phyloP scores from a whole-genome alignment of 1,140 invertebrate species.

The Penaeus indicus region DNA sequence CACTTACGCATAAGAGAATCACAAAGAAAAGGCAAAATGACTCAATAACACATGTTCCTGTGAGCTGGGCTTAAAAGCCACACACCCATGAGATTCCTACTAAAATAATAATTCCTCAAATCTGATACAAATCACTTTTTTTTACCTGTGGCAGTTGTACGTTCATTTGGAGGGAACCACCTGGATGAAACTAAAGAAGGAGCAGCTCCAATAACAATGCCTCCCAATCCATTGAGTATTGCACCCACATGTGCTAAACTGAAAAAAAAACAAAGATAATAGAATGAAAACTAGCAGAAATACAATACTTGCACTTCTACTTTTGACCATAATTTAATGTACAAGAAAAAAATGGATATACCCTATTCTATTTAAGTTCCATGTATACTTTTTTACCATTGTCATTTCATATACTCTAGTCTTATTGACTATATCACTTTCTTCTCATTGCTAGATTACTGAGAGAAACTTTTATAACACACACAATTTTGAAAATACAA shows the following conservation, averaged over 20 bases:
- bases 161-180: slow-evolving; percentile 70
- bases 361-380: too few relatives aligned
- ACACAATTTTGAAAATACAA: slow-evolving; percentile 67
- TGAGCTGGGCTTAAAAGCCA: too few relatives aligned
- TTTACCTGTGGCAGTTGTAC: slow-evolving; percentile 68
- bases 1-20: too few relatives aligned
- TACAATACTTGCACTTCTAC: neutral
- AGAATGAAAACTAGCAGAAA: neutral
- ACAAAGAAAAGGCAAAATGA: too few relatives aligned
- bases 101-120: neutral
- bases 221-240: slow-evolving; percentile 70
- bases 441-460: neutral
- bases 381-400: too few relatives aligned
- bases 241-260: slow-evolving; percentile 59
- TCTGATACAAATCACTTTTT: neutral
- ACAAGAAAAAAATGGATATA: too few relatives aligned
- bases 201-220: slow-evolving; percentile 69
- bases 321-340: too few relatives aligned
- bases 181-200: slow-evolving; percentile 68
- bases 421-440: too few relatives aligned
- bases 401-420: too few relatives aligned
- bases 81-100: too few relatives aligned
- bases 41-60: too few relatives aligned
- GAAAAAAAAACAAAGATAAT: slow-evolving; percentile 23
- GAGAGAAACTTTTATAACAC: neutral